Evolutionary conservation across 37 sponge, comb jelly and placozoan species (phyloP).

Genomic region (Geodia barretti): DNA sequence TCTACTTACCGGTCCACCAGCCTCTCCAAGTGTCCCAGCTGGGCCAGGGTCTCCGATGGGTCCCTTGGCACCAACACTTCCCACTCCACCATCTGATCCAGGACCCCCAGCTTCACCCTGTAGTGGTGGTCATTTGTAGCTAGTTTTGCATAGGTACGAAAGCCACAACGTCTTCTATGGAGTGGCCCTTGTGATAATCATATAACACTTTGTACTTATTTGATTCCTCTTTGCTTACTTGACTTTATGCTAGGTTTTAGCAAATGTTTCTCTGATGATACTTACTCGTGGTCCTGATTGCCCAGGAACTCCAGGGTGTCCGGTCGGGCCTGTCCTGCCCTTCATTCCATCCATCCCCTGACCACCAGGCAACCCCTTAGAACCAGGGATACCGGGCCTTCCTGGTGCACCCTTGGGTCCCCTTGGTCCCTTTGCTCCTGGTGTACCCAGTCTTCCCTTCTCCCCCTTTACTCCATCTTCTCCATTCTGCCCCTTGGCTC

Average conservation of each 20-base stretch:
- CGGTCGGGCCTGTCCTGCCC: conserved; percentile 45
- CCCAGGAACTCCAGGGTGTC: conserved; percentile 55
- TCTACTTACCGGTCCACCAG: conserved; percentile 43
- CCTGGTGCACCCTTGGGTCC: conserved; percentile 48
- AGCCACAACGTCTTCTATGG: too few relatives aligned
- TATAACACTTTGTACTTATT: too few relatives aligned
- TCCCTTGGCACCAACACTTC: conserved; percentile 15
- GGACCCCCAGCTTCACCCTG: conserved; percentile 26
- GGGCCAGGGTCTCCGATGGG: conserved; percentile 50
- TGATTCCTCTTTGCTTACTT: too few relatives aligned
- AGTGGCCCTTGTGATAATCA: too few relatives aligned
- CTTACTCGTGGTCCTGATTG: conserved; percentile 52
- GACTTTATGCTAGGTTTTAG: neutral
- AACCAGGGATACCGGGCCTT: conserved; percentile 30
- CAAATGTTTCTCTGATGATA: neutral
- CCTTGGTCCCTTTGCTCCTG: conserved; percentile 29
- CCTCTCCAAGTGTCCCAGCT: conserved; percentile 38
- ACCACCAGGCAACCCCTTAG: conserved; percentile 43
- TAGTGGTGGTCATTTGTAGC: neutral
- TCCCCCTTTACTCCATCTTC: conserved; percentile 46
- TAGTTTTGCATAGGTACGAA: too few relatives aligned
- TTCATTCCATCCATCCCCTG: conserved; percentile 45
- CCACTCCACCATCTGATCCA: conserved; percentile 29
- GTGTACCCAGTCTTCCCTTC: conserved; percentile 29
- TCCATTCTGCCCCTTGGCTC: conserved; percentile 52